phyloP scores from a whole-genome alignment of 2,113 vertebrate genomes.

The Nycticebus coucang region DNA sequence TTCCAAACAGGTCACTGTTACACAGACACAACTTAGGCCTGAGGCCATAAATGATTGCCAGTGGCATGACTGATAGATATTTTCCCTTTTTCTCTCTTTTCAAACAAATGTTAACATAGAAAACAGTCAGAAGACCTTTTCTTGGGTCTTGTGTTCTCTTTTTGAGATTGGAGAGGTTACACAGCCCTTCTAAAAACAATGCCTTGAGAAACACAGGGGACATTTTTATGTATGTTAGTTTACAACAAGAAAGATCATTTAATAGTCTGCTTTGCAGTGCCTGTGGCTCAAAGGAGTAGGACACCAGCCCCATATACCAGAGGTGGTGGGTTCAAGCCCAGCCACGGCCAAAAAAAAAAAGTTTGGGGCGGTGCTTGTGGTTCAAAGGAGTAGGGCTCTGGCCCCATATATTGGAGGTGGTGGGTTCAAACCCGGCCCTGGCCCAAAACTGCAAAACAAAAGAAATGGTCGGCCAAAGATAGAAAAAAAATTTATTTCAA shows the following conservation, averaged over 20 bases:
- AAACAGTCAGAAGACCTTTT: background rate
- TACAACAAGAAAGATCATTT: background rate
- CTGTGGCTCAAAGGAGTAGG: no score
- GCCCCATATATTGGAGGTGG: no score
- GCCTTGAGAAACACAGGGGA: background rate
- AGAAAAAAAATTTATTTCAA: background rate
- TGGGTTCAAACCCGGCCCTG: no score
- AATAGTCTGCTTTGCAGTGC: no score
- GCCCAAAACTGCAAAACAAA: no score
- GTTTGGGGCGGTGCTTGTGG: no score
- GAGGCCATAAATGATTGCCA: background rate
- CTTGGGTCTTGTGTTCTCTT: background rate
- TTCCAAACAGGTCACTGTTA: background rate
- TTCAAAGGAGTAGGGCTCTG: no score
- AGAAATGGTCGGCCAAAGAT: background rate
- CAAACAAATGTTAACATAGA: background rate
- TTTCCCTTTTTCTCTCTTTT: background rate
- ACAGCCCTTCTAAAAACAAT: background rate
- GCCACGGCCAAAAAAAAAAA: no score
- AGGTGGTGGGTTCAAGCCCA: no score
- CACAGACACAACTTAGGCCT: background rate
- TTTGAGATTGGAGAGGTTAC: background rate
- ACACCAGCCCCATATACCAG: no score
- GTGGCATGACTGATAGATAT: background rate
- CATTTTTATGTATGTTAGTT: slow-evolving; percentile 3